Percentiles rank a stretch among this genome's conserved stretches.
Evolutionary conservation across 1,140 invertebrate genomes (phyloP).

Genomic region (Magallana gigas): DNA sequence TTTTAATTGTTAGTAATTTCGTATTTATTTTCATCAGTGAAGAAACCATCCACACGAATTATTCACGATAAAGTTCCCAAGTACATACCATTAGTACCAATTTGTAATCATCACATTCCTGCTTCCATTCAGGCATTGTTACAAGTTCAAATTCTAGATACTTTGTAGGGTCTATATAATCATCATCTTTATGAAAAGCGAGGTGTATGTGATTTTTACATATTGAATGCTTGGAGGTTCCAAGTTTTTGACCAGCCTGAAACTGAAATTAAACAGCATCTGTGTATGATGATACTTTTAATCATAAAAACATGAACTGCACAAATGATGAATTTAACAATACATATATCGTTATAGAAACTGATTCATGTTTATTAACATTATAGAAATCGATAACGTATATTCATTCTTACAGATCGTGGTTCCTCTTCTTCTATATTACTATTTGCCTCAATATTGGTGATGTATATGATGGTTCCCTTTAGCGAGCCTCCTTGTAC

Average conservation of each 20-base stretch:
- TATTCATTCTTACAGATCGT: background rate
- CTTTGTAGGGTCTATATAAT: constrained; percentile 61
- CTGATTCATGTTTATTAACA: background rate
- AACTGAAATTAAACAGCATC: constrained; percentile 52
- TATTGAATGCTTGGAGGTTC: constrained; percentile 52
- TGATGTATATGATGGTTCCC: constrained; percentile 18
- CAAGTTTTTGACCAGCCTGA: constrained; percentile 63
- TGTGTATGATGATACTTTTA: too few species aligned
- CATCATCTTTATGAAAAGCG: constrained; percentile 52
- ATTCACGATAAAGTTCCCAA: too few species aligned
- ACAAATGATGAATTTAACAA: too few species aligned
- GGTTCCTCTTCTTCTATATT: constrained; percentile 9
- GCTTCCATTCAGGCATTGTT: constrained; percentile 60
- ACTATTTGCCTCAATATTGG: background rate
- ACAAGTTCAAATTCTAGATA: constrained; percentile 54
- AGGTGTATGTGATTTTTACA: constrained; percentile 67
- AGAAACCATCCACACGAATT: too few species aligned
- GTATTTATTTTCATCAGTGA: too few species aligned
- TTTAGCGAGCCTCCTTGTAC: constrained; percentile 18
- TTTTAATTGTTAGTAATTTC: too few species aligned
- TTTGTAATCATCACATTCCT: constrained; percentile 69
- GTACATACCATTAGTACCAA: constrained; percentile 50
- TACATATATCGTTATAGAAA: too few species aligned
- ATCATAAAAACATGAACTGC: too few species aligned
- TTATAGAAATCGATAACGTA: background rate